Conservation (phyloP, 2,113 vertebrate species). For the Chaetodon auriga region DNA sequence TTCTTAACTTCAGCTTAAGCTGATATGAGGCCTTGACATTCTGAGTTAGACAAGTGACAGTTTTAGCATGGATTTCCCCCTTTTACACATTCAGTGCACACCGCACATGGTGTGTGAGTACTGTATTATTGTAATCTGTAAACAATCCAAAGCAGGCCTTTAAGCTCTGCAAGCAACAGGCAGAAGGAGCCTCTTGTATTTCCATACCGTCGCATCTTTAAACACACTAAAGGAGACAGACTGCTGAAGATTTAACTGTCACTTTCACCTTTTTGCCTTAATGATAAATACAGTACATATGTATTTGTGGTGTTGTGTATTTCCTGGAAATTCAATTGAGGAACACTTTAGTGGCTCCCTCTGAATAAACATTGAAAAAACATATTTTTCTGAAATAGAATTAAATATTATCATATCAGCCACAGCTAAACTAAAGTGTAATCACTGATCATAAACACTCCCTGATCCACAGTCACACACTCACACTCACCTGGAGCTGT, state of each 20-base stretch:
- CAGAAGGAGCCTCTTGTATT: not conserved
- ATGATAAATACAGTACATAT: no score
- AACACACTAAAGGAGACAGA: not conserved
- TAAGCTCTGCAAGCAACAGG: not conserved
- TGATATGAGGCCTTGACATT: not conserved
- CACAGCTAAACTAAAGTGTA: no score
- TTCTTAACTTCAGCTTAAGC: not conserved
- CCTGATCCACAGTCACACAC: no score
- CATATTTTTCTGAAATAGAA: no score
- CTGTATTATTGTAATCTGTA: not conserved
- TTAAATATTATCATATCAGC: no score
- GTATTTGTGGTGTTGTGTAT: no score
- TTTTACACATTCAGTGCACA: not conserved
- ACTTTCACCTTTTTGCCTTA: no score
- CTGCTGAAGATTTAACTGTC: not conserved
- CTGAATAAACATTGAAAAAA: no score
- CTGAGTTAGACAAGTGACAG: not conserved
- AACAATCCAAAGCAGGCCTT: not conserved
- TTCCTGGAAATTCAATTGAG: no score
- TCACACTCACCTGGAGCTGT: no score
- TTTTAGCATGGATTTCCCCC: not conserved
- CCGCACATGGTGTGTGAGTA: not conserved
- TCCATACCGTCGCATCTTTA: not conserved
- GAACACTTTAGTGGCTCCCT: no score
- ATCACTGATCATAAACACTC: no score